Evolutionary conservation across 2,797 vertebrate species (phyloP).

Genomic region (Tapera naevia): DNA sequence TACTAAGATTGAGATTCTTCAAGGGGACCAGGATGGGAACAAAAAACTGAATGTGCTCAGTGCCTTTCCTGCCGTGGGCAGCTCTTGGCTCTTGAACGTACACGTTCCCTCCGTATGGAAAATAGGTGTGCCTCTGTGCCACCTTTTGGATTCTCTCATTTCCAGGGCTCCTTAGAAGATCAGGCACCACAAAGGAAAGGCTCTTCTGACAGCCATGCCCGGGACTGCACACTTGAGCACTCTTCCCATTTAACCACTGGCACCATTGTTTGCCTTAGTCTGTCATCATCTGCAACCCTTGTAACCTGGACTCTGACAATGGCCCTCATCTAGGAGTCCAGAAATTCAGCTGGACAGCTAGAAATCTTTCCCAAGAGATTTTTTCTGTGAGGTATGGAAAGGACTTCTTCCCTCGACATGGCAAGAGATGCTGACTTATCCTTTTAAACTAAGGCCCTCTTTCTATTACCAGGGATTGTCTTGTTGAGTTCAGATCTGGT

Average conservation of each 20-base stretch:
- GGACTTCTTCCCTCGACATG: background rate
- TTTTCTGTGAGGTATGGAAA: background rate
- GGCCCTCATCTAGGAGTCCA: background rate
- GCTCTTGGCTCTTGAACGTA: background rate
- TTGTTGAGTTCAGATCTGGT: background rate
- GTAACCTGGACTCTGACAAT: background rate
- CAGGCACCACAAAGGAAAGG: background rate
- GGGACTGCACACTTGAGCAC: background rate
- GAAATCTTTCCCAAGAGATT: background rate
- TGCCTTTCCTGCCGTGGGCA: background rate
- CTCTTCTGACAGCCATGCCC: background rate
- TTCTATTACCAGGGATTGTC: background rate
- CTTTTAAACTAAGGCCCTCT: background rate
- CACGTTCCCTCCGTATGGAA: background rate
- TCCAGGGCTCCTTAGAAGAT: background rate
- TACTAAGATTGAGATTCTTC: background rate
- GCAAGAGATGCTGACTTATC: background rate
- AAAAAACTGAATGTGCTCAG: background rate
- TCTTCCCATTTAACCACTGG: background rate
- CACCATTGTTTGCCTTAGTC: background rate
- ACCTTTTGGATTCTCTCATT: background rate
- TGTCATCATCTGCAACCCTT: rapidly evolving
- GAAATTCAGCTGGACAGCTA: background rate
- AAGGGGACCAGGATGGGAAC: background rate
- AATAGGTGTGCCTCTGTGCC: background rate